Evolutionary conservation across 2,113 vertebrate genomes (phyloP).

Genomic region (Pithys albifrons): DNA sequence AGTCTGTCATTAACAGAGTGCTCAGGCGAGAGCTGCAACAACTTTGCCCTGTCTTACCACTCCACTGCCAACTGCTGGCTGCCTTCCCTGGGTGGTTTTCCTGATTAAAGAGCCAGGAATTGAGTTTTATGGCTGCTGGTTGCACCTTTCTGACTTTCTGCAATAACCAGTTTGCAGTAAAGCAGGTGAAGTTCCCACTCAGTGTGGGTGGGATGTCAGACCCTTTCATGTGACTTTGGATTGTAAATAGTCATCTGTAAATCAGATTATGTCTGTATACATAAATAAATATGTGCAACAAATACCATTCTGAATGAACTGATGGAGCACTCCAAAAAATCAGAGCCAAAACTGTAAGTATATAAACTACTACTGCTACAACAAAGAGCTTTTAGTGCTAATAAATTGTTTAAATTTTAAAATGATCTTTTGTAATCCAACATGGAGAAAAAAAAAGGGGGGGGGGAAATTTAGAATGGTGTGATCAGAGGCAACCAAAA

Average conservation of each 20-base stretch:
- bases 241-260: neutral
- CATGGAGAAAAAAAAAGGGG: rapidly evolving
- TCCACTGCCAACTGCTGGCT: neutral
- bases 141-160: neutral
- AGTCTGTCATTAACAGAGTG: neutral
- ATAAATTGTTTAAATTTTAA: neutral
- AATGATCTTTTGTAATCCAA: neutral
- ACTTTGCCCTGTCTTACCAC: neutral
- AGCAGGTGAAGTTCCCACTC: neutral
- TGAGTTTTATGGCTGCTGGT: neutral
- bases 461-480: neutral
- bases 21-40: neutral
- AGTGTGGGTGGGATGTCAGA: neutral
- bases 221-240: neutral
- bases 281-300: neutral
- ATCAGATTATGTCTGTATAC: neutral
- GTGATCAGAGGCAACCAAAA: neutral
- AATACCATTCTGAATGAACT: neutral
- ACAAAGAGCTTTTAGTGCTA: neutral
- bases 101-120: neutral
- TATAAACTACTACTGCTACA: neutral
- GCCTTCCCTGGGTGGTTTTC: neutral
- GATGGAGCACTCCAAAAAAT: neutral
- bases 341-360: neutral
- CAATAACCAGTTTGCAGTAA: neutral